Conservation (phyloP, 1,140 invertebrate species). For the Carposina sasakii region DNA sequence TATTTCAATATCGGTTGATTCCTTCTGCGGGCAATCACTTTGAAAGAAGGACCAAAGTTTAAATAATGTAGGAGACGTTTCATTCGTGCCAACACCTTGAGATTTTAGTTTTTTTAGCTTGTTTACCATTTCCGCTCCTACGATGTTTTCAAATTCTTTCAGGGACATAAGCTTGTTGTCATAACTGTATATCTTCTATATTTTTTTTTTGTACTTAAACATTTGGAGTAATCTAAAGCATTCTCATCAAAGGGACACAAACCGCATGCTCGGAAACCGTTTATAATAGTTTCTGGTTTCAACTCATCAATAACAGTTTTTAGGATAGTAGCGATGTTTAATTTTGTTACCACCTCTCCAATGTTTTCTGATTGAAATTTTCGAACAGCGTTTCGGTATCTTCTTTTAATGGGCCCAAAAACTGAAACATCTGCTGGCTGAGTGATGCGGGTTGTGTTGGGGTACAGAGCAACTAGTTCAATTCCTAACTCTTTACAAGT, state of each 20-base stretch:
- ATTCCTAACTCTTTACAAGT: conserved; percentile 7
- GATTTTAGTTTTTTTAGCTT: background rate
- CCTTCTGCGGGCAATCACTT: background rate
- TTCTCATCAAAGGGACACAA: background rate
- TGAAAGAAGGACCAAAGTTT: background rate
- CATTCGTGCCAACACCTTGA: background rate
- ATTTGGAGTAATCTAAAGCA: background rate
- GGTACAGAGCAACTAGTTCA: conserved; percentile 9
- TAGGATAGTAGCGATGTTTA: conserved; percentile 11
- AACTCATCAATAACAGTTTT: background rate
- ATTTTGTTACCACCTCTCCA: conserved; percentile 10
- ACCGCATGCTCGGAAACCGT: background rate
- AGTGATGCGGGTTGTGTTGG: conserved; percentile 12
- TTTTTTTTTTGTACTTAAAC: background rate
- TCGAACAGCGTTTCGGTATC: conserved; percentile 9
- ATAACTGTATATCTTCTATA: background rate
- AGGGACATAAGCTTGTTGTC: background rate
- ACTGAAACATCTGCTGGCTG: conserved; percentile 11
- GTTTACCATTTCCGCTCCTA: background rate
- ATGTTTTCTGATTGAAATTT: conserved; percentile 12
- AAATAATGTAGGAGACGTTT: background rate
- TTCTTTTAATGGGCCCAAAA: conserved; percentile 6
- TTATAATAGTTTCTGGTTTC: background rate
- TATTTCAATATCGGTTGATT: background rate
- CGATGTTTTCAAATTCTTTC: background rate